Conservation (phyloP, 37 sponge, comb jelly and placozoan genomes). For the Cladorhizidae sp. region DNA sequence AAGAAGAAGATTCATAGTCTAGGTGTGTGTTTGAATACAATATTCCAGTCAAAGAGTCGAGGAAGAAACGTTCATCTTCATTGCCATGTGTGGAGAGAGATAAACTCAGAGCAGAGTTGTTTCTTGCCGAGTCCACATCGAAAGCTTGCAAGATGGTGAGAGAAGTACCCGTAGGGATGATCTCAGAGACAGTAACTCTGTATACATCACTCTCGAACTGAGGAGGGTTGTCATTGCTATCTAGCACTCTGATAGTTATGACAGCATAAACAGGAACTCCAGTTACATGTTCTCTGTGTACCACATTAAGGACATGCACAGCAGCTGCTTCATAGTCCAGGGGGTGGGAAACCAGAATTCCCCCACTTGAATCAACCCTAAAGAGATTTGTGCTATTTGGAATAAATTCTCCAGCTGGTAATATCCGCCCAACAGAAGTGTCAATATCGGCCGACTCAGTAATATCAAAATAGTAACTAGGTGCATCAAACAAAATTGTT, state of each 20-base stretch:
- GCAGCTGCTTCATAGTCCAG: slow-evolving; percentile 37
- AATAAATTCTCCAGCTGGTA: not conserved
- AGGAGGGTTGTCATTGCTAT: slow-evolving; percentile 74
- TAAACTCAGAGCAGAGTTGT: slow-evolving; percentile 29
- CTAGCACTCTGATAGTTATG: slow-evolving; percentile 56
- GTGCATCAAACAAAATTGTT: slow-evolving; percentile 3
- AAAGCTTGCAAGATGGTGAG: slow-evolving; percentile 53
- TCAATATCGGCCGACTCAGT: slow-evolving; percentile 2
- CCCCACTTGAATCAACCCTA: slow-evolving; percentile 12
- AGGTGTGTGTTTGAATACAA: slow-evolving; percentile 36
- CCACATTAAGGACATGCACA: slow-evolving; percentile 38
- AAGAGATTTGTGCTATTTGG: not conserved
- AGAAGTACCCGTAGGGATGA: slow-evolving; percentile 24
- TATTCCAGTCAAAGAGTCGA: slow-evolving; percentile 51
- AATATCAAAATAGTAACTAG: slow-evolving; percentile 12
- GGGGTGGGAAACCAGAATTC: slow-evolving; percentile 12
- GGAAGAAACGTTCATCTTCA: slow-evolving; percentile 17
- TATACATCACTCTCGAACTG: slow-evolving; percentile 42
- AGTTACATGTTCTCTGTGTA: not conserved
- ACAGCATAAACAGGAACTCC: slow-evolving; percentile 16
- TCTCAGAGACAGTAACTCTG: slow-evolving; percentile 42
- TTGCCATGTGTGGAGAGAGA: not conserved
- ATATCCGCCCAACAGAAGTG: not conserved
- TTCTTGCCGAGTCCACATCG: slow-evolving; percentile 55
- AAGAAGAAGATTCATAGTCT: slow-evolving; percentile 48